These are phyloP conservation scores for Redunca redunca DNA, from an alignment of 2,113 vertebrate species.

Conservation along the genomic window DNA sequence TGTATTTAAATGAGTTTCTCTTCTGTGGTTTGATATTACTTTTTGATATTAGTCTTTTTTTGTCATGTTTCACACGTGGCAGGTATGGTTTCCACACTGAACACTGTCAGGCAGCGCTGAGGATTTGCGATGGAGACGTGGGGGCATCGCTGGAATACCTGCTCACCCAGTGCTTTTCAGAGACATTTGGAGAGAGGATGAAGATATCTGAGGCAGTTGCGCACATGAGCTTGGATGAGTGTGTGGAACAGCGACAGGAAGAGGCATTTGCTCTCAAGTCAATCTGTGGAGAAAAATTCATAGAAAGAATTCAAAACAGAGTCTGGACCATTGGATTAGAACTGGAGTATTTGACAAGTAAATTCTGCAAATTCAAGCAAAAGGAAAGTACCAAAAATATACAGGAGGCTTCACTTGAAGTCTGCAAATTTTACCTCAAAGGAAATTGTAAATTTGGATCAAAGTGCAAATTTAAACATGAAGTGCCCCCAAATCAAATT, in stretches of 20 bases:
- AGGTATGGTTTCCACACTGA: conserved; percentile 95
- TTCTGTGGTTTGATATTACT: neutral
- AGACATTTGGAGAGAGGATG: conserved; percentile 84
- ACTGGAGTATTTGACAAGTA: conserved; percentile 77
- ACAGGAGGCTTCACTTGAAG: conserved; percentile 68
- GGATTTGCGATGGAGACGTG: conserved; percentile 87
- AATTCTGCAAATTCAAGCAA: conserved; percentile 66
- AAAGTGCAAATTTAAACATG: conserved; percentile 92
- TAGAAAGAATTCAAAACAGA: conserved; percentile 89
- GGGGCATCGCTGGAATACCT: conserved; percentile 91
- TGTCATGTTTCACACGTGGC: neutral
- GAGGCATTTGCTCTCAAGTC: conserved; percentile 91
- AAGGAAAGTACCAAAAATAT: conserved; percentile 50
- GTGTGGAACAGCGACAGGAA: conserved; percentile 89
- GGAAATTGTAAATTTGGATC: conserved; percentile 91
- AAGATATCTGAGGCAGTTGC: conserved; percentile 72
- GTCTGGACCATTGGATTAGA: conserved; percentile 93
- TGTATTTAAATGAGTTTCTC: neutral
- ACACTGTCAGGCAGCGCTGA: conserved; percentile 84
- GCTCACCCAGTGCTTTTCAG: conserved; percentile 87
- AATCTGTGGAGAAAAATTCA: conserved; percentile 95
- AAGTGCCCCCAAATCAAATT: conserved; percentile 78
- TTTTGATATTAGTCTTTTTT: neutral
- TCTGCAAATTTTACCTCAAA: conserved; percentile 91
- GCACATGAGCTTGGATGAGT: conserved; percentile 82